phyloP scores from a whole-genome alignment of 1,140 invertebrate species.

The Saxidomus purpurata region DNA sequence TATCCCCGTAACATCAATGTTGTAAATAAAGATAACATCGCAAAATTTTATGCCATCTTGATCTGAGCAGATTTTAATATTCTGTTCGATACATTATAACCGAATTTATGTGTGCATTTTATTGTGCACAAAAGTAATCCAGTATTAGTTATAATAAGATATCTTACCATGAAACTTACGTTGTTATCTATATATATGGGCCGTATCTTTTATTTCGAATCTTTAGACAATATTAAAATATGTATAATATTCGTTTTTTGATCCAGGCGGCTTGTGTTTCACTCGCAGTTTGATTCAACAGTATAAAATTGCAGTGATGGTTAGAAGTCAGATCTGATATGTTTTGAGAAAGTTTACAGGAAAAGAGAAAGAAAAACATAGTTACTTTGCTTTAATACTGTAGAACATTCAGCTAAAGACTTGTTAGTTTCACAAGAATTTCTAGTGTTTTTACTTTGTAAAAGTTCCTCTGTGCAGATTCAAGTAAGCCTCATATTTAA shows the following conservation, averaged over 20 bases:
- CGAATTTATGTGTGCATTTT: not conserved
- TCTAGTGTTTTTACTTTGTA: no score
- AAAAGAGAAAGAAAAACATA: no score
- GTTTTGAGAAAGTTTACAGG: no score
- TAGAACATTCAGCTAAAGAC: no score
- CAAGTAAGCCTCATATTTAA: no score
- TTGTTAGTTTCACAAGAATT: no score
- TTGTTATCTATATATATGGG: not conserved
- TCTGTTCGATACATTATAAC: not conserved
- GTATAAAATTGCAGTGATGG: no score
- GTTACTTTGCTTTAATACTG: no score
- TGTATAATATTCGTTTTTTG: not conserved
- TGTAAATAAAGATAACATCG: slow-evolving; percentile 59
- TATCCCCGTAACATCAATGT: slow-evolving; percentile 50
- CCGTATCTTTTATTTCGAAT: not conserved
- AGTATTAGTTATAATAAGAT: not conserved
- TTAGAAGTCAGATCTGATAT: no score
- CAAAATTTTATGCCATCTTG: slow-evolving; percentile 29
- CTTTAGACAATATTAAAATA: not conserved
- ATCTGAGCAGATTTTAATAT: not conserved
- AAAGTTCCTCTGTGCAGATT: no score
- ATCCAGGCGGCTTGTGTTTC: not conserved
- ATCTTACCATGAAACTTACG: not conserved
- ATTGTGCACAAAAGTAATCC: not conserved
- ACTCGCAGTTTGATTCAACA: not conserved